Conservation (phyloP, 92 coral and sea anemone species). For the Phenganax stokvisi region DNA sequence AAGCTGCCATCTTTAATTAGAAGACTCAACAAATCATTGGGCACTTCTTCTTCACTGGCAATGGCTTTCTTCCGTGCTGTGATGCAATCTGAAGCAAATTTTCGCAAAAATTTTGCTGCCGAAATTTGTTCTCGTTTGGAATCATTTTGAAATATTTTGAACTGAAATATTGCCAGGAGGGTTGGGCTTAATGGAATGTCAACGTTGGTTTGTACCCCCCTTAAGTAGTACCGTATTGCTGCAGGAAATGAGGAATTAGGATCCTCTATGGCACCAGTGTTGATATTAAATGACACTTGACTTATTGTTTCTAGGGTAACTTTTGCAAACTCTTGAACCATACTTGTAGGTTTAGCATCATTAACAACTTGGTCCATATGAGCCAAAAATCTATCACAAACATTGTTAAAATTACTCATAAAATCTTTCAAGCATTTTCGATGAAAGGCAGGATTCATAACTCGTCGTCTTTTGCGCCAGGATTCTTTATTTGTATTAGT, state of each 20-base stretch:
- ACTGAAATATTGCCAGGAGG: constrained; percentile 16
- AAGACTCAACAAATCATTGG: constrained; percentile 54
- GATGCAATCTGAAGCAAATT: background rate
- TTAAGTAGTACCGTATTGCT: background rate
- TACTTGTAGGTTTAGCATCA: background rate
- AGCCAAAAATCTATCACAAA: background rate
- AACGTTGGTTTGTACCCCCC: background rate
- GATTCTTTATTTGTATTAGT: background rate
- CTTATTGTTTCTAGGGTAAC: background rate
- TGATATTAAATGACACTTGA: constrained; percentile 9
- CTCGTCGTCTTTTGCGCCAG: background rate
- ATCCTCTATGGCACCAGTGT: background rate
- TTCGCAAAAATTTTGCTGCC: background rate
- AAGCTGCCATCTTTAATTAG: constrained; percentile 44
- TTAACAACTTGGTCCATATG: background rate
- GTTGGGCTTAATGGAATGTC: background rate
- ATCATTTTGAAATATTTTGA: background rate
- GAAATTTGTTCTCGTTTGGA: background rate
- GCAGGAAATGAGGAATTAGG: background rate
- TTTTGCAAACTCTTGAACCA: constrained; percentile 10
- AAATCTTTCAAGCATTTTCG: constrained; percentile 1
- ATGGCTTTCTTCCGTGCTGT: background rate
- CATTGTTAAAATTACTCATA: background rate
- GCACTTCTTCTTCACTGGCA: constrained; percentile 25
- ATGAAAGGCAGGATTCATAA: constrained; percentile 12